phyloP scores from a whole-genome alignment of 2,797 vertebrate genomes.

The Pantherophis alleghaniensis region DNA sequence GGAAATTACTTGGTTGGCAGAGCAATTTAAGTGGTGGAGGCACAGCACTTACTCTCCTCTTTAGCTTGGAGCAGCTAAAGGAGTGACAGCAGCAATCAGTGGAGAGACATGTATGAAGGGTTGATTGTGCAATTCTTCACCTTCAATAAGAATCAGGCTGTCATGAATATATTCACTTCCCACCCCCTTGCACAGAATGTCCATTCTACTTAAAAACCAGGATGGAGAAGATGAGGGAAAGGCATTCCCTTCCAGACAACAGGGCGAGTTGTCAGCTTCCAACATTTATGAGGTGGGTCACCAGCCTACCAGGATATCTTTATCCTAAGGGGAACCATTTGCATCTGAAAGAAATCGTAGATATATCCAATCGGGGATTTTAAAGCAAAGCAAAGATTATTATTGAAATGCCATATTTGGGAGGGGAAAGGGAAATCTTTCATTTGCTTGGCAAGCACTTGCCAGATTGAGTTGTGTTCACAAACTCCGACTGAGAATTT shows the following conservation, averaged over 20 bases:
- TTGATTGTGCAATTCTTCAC: background rate
- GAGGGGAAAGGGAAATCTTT: background rate
- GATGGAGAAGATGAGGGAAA: background rate
- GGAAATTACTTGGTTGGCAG: background rate
- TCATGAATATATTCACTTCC: background rate
- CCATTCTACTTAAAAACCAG: background rate
- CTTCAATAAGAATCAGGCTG: background rate
- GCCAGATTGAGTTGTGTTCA: constrained; percentile 15
- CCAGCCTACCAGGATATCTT: background rate
- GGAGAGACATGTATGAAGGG: background rate
- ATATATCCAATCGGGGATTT: background rate
- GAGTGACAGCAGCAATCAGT: background rate
- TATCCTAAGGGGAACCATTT: background rate
- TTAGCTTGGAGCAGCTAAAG: background rate
- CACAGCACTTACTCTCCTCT: background rate
- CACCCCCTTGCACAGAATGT: background rate
- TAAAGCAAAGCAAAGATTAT: background rate
- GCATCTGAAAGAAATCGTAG: background rate
- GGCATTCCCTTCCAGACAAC: background rate
- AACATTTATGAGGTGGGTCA: background rate
- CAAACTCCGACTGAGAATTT: constrained; percentile 30
- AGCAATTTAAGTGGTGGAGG: background rate
- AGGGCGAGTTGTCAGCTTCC: background rate
- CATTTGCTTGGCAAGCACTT: background rate
- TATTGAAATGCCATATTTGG: background rate